Evolutionary conservation across 2,113 vertebrate species (phyloP).

Genomic region (Psilopogon haemacephalus): DNA sequence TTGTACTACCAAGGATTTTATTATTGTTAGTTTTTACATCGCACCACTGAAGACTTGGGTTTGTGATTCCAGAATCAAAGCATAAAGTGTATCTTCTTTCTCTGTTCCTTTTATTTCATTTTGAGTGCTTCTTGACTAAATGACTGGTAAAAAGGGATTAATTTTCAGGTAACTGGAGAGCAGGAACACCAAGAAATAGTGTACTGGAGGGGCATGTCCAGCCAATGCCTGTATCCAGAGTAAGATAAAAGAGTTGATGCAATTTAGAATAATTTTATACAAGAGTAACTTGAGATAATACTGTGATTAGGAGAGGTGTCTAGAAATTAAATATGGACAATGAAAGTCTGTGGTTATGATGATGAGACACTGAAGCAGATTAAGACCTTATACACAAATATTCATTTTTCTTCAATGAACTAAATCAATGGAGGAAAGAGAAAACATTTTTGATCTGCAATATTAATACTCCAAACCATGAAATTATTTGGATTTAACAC

Average conservation of each 20-base stretch:
- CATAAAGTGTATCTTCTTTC: neutral
- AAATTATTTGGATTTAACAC: neutral
- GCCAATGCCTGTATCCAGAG: neutral
- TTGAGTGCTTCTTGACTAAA: neutral
- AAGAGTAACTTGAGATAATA: neutral
- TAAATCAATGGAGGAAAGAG: neutral
- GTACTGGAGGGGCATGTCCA: neutral
- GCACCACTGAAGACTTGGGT: neutral
- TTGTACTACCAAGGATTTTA: fast-evolving
- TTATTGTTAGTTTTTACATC: neutral
- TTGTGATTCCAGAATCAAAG: neutral
- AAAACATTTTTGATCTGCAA: neutral
- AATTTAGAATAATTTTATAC: neutral
- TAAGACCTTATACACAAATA: neutral
- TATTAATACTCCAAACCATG: neutral
- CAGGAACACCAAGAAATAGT: neutral
- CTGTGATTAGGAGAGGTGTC: neutral
- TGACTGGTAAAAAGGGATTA: neutral
- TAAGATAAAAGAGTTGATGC: neutral
- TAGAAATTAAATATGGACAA: neutral
- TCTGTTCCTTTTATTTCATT: neutral
- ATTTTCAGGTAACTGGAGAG: neutral
- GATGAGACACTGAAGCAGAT: neutral
- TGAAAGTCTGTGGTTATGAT: neutral
- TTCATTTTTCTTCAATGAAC: neutral